Base-by-base conservation (phyloP, 2,797 vertebrate species). In the Cephalopachus bancanus region DNA sequence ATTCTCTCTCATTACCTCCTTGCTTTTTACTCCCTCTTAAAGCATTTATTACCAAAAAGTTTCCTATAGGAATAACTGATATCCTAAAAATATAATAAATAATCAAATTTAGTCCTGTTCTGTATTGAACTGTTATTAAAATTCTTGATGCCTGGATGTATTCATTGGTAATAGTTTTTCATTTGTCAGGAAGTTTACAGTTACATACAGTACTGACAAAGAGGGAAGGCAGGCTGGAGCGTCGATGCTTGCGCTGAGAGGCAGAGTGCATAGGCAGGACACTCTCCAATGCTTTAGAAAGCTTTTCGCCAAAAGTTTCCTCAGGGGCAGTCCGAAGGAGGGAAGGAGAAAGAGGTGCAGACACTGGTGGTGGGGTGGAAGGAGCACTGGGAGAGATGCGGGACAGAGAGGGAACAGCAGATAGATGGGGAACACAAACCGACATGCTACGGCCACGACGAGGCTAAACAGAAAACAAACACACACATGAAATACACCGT, bases 391-490 rank as follows among this genome's bases (percentile, higher is more conserved):
- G 99, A 99, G 97, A 99, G 98, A 98, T 98, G 98, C 98, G 95
- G 97, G 98, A 99, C 98, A 98, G 93, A 98, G 98, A 98, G 74
- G 98, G 97, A 98, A 98, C 98, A 98, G 99, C 99, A 98, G 99
- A 99, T 98, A 99, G 99, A 98, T 99, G 99, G 98, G 99, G 99
- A 90, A 99, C 99, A 98, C 99, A 99, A 99, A 99, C 98, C 88
- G 99, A 99, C 99, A 99, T 99, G 99, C 99, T 99, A 99, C 99
- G 99, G 99, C 99, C 99, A 99, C 99, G 99, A 98, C 98, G 99
- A 98, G 91, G 99, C 99, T 99, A 98, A 98, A 98, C 98, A 97
- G 97, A 98, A 98, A 98, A 98, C 98, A 98, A 98, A 98, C 98
- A 98, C 86, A 93, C 51, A 97, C 96, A 97, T 98, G 97, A 98